Percentiles rank a stretch among this genome's conserved stretches.
These are phyloP conservation scores for Hylomyscus alleni DNA, from an alignment of 2,797 vertebrate species.

Conservation along the genomic window DNA sequence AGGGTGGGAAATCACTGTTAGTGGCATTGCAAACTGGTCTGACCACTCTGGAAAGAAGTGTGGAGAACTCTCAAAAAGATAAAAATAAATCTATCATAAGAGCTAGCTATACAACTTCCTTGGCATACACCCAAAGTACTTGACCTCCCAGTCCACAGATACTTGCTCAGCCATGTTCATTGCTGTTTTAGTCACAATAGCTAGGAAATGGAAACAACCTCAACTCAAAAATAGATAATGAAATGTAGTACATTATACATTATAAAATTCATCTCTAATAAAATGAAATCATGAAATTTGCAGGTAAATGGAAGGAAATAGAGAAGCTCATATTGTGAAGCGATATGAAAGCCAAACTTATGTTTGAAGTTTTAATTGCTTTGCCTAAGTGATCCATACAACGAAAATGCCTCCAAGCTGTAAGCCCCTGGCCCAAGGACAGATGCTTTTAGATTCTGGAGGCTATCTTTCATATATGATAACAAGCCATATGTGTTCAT, in stretches of 20 bases:
- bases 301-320: background rate
- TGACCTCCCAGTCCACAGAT: background rate
- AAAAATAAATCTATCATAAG: slow-evolving; percentile 5
- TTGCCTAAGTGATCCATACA: background rate
- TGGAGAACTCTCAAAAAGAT: background rate
- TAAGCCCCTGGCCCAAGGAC: background rate
- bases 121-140: background rate
- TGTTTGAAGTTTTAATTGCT: background rate
- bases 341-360: background rate
- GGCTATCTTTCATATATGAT: background rate
- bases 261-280: background rate
- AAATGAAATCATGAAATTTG: background rate
- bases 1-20: background rate
- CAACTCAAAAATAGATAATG: background rate
- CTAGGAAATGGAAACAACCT: background rate
- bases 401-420: background rate
- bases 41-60: background rate
- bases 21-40: background rate
- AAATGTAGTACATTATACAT: background rate
- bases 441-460: background rate
- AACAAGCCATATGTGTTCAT: background rate
- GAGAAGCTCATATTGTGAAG: background rate
- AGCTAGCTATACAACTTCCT: background rate
- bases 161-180: background rate
- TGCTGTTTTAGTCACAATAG: background rate